Evolutionary conservation across 2,888 invertebrate species (phyloP).

Genomic region (Diabrotica balteata): DNA sequence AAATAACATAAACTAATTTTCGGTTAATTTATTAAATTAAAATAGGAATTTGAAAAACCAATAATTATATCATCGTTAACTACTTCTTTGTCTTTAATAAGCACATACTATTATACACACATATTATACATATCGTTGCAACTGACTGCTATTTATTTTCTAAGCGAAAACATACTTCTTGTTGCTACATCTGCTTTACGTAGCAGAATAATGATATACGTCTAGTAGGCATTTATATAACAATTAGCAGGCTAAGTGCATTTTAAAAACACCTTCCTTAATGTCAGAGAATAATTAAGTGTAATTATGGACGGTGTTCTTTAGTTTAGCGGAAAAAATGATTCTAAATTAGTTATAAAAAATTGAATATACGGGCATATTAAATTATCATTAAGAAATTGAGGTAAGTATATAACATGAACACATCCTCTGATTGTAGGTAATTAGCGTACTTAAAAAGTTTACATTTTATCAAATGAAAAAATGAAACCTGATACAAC

Average conservation of each 20-base stretch:
- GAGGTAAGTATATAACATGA: conserved; percentile 12
- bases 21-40: too few relatives aligned
- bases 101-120: too few relatives aligned
- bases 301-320: conserved; percentile 38
- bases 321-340: conserved; percentile 42
- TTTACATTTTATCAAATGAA: too few relatives aligned
- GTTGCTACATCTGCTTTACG: conserved; percentile 31
- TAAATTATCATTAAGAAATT: conserved; percentile 43
- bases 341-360: conserved; percentile 32
- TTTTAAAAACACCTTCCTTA: conserved; percentile 48
- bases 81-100: too few relatives aligned
- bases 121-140: too few relatives aligned
- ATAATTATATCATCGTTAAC: too few relatives aligned
- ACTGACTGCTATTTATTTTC: conserved; percentile 4
- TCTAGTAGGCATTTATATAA: conserved; percentile 37
- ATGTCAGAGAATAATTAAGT: conserved; percentile 41
- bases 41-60: too few relatives aligned
- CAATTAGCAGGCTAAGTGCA: conserved; percentile 44
- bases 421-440: too few relatives aligned
- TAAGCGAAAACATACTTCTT: conserved; percentile 13
- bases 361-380: conserved; percentile 40
- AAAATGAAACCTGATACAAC: too few relatives aligned
- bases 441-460: too few relatives aligned
- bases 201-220: conserved; percentile 32
- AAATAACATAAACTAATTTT: too few relatives aligned